Evolutionary conservation across 2,113 vertebrate genomes (phyloP).

Genomic region (Clupea harengus): DNA sequence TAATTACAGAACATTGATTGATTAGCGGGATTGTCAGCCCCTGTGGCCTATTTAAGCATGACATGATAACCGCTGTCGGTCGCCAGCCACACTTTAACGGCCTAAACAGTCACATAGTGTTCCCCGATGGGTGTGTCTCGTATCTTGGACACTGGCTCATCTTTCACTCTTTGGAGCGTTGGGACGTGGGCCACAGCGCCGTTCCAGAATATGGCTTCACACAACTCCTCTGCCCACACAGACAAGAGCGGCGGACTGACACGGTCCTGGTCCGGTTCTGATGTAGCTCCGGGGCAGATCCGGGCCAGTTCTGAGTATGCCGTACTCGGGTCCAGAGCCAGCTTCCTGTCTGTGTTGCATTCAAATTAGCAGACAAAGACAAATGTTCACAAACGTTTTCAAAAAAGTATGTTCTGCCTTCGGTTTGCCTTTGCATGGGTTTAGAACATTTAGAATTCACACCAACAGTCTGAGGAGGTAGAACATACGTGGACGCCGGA

Average conservation of each 20-base stretch:
- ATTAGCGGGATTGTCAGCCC: not conserved
- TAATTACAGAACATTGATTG: slow-evolving; percentile 8
- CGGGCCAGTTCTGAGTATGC: not conserved
- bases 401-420: no score
- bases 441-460: no score
- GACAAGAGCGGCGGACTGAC: not conserved
- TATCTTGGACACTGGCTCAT: not conserved
- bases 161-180: not conserved
- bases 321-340: not conserved
- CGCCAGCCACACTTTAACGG: not conserved
- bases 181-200: not conserved
- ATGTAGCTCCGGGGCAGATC: no score
- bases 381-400: no score
- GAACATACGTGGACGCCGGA: no score
- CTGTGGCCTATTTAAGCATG: not conserved
- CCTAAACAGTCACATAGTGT: not conserved
- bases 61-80: not conserved
- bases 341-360: not conserved
- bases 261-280: not conserved
- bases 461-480: no score
- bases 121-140: not conserved
- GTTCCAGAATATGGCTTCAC: not conserved
- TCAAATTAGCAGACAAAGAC: no score
- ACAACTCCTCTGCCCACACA: not conserved
- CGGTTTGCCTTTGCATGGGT: no score